Conservation (phyloP, 2,888 invertebrate genomes). For the Zhuqinia jingwanae region DNA sequence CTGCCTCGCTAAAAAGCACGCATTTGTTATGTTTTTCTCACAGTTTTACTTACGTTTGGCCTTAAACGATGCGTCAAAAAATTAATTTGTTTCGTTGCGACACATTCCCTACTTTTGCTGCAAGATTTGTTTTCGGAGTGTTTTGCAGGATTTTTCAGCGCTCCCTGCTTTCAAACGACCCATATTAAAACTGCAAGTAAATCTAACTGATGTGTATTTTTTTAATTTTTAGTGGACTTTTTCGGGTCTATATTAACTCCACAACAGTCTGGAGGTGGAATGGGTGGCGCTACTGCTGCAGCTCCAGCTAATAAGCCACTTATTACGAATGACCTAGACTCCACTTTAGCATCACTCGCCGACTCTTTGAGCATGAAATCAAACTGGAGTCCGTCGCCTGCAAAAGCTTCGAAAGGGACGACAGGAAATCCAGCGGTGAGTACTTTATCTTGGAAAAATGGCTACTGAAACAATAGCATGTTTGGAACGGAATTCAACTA, state of each 20-base stretch:
- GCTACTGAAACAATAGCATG: background rate
- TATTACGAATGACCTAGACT: conserved; percentile 95
- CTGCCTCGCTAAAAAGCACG: background rate
- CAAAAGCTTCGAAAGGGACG: conserved; percentile 77
- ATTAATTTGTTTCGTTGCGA: background rate
- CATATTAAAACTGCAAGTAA: background rate
- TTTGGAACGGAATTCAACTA: background rate
- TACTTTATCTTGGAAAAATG: background rate
- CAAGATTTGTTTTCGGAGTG: conserved; percentile 30
- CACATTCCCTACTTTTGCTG: conserved; percentile 43
- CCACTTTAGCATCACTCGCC: conserved; percentile 95
- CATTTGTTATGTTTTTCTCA: background rate
- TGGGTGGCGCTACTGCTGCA: conserved; percentile 75
- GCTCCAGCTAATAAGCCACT: conserved; percentile 85
- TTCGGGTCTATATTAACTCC: conserved; percentile 88
- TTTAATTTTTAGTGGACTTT: conserved; percentile 84
- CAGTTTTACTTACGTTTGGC: background rate
- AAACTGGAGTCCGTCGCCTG: conserved; percentile 78
- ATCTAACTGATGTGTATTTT: background rate
- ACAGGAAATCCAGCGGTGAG: conserved; percentile 71
- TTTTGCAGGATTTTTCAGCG: background rate
- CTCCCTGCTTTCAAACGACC: background rate
- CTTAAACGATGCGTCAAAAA: background rate
- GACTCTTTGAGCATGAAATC: conserved; percentile 93
- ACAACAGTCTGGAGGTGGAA: conserved; percentile 80